phyloP scores from a whole-genome alignment of 2,797 vertebrate species.

The Sarcophilus harrisii region DNA sequence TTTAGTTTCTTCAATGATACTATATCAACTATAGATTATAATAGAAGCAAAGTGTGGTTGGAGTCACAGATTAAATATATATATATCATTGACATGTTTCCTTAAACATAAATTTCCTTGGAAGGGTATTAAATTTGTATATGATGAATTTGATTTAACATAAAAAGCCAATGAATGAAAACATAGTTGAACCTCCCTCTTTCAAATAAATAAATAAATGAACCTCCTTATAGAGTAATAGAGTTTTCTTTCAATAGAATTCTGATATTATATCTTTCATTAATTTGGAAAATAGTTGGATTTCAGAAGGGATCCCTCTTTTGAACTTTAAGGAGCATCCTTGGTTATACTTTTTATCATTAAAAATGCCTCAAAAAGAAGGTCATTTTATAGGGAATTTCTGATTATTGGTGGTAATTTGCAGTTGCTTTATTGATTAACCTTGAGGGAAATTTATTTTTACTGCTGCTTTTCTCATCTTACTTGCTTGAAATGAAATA shows the following conservation, averaged over 20 bases:
- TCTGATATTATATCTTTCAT: neutral
- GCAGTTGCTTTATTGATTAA: neutral
- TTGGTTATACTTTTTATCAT: neutral
- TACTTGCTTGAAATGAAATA: neutral
- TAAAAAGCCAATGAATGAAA: neutral
- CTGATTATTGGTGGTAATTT: neutral
- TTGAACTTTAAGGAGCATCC: neutral
- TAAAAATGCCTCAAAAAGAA: neutral
- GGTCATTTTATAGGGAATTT: neutral
- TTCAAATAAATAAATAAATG: too few species aligned
- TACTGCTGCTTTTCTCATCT: neutral
- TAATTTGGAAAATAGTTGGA: neutral
- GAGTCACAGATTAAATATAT: neutral
- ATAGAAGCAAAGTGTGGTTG: neutral
- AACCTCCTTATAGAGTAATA: neutral
- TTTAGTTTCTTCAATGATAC: neutral
- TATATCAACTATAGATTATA: neutral
- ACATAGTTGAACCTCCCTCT: neutral
- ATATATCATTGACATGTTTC: neutral
- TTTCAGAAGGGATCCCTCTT: neutral
- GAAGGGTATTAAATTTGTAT: neutral
- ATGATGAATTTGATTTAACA: neutral
- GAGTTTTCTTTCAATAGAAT: neutral
- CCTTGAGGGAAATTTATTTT: neutral
- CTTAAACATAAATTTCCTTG: neutral